These are phyloP conservation scores for Ethmia dodecea DNA, from an alignment of 2,888 invertebrate species.

Conservation along the genomic window DNA sequence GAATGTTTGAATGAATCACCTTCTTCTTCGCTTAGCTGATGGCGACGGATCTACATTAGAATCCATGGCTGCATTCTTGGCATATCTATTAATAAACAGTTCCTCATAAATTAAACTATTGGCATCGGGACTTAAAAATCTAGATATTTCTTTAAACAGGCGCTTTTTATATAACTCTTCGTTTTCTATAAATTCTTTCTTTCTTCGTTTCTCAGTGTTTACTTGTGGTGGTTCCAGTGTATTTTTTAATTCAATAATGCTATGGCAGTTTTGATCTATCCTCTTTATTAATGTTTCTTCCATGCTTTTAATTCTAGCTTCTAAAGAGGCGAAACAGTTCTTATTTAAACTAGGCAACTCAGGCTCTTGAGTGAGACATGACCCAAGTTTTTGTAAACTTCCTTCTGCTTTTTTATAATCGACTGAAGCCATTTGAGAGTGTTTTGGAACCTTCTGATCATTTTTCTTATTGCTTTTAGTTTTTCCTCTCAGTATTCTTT, in stretches of 20 bases:
- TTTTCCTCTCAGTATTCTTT: no score
- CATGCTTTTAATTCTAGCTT: conserved; percentile 52
- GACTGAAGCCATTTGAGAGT: no score
- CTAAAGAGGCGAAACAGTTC: conserved; percentile 36
- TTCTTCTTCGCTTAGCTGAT: not conserved
- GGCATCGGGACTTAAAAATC: conserved; percentile 47
- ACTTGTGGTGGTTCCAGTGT: conserved; percentile 20
- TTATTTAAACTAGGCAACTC: conserved; percentile 15
- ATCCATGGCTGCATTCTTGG: conserved; percentile 10
- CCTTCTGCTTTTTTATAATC: conserved; percentile 11
- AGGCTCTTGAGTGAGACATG: conserved; percentile 6
- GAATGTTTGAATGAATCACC: no score
- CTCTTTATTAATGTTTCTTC: conserved; percentile 48
- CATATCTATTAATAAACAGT: conserved; percentile 52
- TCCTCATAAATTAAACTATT: conserved; percentile 61
- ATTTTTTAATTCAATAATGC: conserved; percentile 45
- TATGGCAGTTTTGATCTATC: conserved; percentile 57
- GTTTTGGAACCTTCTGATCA: no score
- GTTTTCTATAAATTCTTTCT: no score
- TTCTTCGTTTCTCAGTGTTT: no score
- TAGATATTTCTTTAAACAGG: conserved; percentile 55
- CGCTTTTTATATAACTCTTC: conserved; percentile 45
- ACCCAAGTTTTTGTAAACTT: conserved; percentile 23
- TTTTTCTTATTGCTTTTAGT: no score
- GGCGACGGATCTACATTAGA: not conserved